Conservation (phyloP, 2,797 vertebrate genomes). For the Ptychobarbus kaznakovi region DNA sequence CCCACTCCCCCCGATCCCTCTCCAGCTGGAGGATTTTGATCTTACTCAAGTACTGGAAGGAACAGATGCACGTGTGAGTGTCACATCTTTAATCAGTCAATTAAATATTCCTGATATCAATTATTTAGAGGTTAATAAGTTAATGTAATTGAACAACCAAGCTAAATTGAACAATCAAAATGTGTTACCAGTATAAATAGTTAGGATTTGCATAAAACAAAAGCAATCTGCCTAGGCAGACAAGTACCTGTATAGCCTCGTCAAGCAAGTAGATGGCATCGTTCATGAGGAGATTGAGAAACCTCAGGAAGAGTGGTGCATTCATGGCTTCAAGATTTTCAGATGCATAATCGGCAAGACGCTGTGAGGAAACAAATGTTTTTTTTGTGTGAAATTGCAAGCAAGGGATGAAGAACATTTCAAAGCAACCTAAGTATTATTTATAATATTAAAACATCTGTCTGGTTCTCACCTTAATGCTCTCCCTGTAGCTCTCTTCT, state of each 20-base stretch:
- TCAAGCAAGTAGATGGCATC: conserved; percentile 96
- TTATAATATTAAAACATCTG: background rate
- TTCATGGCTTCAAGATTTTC: conserved; percentile 97
- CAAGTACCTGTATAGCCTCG: conserved; percentile 94
- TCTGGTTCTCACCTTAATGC: conserved; percentile 86
- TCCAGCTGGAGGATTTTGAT: conserved; percentile 98
- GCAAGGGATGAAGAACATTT: background rate
- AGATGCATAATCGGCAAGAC: conserved; percentile 91
- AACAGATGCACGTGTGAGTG: conserved; percentile 28
- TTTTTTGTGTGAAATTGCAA: background rate
- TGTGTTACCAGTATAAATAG: conserved; percentile 2
- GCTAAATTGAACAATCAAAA: background rate
- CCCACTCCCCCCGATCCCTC: conserved; percentile 94
- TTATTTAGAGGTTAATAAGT: background rate
- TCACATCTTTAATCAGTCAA: conserved; percentile 9
- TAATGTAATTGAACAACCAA: background rate
- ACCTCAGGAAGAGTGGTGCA: conserved; percentile 94
- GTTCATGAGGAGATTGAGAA: conserved; percentile 96
- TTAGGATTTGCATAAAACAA: background rate
- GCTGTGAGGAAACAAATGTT: conserved; percentile 70
- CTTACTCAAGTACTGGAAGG: conserved; percentile 93
- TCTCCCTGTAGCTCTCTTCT: conserved; percentile 88
- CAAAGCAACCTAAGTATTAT: background rate
- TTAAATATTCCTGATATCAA: background rate
- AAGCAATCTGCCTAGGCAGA: background rate